phyloP scores from a whole-genome alignment of 2,113 vertebrate species.

The Pardalotus punctatus region DNA sequence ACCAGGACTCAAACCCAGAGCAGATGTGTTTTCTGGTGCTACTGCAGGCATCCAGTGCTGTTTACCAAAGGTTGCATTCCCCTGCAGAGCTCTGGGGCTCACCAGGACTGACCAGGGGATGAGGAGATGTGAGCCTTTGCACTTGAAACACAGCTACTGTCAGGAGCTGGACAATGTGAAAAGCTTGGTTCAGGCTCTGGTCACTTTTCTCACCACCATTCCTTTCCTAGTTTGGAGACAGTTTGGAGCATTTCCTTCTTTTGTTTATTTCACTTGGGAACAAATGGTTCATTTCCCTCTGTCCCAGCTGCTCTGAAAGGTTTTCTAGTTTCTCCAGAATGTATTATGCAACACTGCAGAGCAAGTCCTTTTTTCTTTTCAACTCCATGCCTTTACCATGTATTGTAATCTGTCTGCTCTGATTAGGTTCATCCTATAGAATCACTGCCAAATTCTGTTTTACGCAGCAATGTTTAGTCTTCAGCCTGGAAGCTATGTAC shows the following conservation, averaged over 20 bases:
- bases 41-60: background rate
- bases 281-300: constrained; percentile 43
- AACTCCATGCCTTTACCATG: background rate
- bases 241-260: constrained; percentile 25
- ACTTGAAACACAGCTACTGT: background rate
- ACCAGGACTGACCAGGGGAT: background rate
- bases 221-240: constrained; percentile 39
- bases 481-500: constrained; percentile 50
- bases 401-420: constrained; percentile 57
- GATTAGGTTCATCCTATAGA: constrained; percentile 58
- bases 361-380: constrained; percentile 24
- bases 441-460: constrained; percentile 63
- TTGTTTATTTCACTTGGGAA: constrained; percentile 40
- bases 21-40: background rate
- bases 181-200: background rate
- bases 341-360: constrained; percentile 14
- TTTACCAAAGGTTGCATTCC: background rate
- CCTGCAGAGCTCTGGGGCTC: background rate
- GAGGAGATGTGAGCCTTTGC: background rate
- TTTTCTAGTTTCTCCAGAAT: constrained; percentile 57
- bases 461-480: constrained; percentile 59
- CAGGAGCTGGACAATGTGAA: constrained; percentile 1
- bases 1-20: background rate
- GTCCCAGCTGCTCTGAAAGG: constrained; percentile 33
- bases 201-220: constrained; percentile 8